These are phyloP conservation scores for Pediacus dermestoides DNA, from an alignment of 2,888 invertebrate species.

Conservation along the genomic window DNA sequence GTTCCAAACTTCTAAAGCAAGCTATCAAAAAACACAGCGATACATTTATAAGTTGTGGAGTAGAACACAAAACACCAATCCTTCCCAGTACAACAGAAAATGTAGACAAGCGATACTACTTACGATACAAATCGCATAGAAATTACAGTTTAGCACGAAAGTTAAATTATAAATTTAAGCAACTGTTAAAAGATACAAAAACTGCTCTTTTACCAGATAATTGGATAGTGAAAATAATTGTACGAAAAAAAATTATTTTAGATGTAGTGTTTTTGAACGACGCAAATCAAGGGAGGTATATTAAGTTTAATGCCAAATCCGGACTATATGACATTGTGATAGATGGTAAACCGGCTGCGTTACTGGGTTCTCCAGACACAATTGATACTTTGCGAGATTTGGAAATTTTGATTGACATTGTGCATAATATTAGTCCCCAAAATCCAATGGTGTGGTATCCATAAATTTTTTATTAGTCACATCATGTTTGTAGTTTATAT, in stretches of 20 bases:
- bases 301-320: conserved; percentile 31
- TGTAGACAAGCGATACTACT: too few relatives aligned
- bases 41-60: too few relatives aligned
- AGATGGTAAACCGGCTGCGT: conserved; percentile 30
- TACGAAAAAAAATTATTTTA: conserved; percentile 33
- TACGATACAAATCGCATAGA: too few relatives aligned
- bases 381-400: conserved; percentile 30
- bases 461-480: too few relatives aligned
- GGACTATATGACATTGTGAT: conserved; percentile 29
- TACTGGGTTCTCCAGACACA: conserved; percentile 31
- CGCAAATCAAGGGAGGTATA: conserved; percentile 28
- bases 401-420: conserved; percentile 34
- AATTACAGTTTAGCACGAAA: too few relatives aligned
- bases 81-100: too few relatives aligned
- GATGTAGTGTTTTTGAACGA: conserved; percentile 35
- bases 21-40: too few relatives aligned
- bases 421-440: conserved; percentile 30
- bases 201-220: conserved; percentile 34
- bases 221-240: conserved; percentile 39
- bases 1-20: too few relatives aligned
- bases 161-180: conserved; percentile 32
- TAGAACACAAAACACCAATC: too few relatives aligned
- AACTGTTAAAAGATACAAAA: conserved; percentile 34
- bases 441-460: conserved; percentile 30
- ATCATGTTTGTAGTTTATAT: too few relatives aligned